Percentiles rank a stretch among this genome's conserved stretches.
These are phyloP conservation scores for Metellina segmentata DNA, from an alignment of 2,888 invertebrate species.

Conservation along the genomic window DNA sequence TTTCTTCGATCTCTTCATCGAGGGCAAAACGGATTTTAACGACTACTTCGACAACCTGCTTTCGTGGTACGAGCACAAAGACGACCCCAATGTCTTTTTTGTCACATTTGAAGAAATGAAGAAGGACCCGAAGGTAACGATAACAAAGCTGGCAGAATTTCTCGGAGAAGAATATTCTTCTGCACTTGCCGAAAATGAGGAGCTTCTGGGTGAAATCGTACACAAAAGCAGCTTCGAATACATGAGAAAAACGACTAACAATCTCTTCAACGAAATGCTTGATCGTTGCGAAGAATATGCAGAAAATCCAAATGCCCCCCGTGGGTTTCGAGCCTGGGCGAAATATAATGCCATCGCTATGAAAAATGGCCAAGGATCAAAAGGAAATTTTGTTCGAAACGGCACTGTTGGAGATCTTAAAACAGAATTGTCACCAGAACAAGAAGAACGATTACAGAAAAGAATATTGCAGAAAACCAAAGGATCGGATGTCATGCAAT, in stretches of 20 bases:
- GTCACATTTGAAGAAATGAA: constrained; percentile 82
- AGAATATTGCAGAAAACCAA: constrained; percentile 67
- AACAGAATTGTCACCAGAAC: constrained; percentile 50
- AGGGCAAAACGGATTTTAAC: constrained; percentile 79
- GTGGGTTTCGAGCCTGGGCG: constrained; percentile 51
- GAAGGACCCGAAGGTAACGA: constrained; percentile 73
- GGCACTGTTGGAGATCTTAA: constrained; percentile 81
- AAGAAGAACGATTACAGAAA: constrained; percentile 66
- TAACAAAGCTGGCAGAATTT: constrained; percentile 78
- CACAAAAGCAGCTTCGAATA: constrained; percentile 74
- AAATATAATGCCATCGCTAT: constrained; percentile 50
- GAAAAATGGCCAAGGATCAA: constrained; percentile 60
- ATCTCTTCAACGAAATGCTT: constrained; percentile 65
- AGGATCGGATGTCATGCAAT: constrained; percentile 69
- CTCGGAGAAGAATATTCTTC: constrained; percentile 70
- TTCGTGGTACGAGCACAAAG: constrained; percentile 77
- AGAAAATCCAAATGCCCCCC: constrained; percentile 52
- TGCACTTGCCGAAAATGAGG: constrained; percentile 44
- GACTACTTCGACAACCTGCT: constrained; percentile 77
- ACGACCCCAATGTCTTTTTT: constrained; percentile 80
- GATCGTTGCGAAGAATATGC: constrained; percentile 46
- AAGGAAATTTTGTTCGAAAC: constrained; percentile 77
- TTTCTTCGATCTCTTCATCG: constrained; percentile 81
- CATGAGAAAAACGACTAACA: constrained; percentile 72
- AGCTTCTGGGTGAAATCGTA: constrained; percentile 64